Percentiles rank a stretch among this genome's conserved stretches.
These are phyloP conservation scores for Oligia latruncula DNA, from an alignment of 2,888 invertebrate genomes.

Conservation along the genomic window DNA sequence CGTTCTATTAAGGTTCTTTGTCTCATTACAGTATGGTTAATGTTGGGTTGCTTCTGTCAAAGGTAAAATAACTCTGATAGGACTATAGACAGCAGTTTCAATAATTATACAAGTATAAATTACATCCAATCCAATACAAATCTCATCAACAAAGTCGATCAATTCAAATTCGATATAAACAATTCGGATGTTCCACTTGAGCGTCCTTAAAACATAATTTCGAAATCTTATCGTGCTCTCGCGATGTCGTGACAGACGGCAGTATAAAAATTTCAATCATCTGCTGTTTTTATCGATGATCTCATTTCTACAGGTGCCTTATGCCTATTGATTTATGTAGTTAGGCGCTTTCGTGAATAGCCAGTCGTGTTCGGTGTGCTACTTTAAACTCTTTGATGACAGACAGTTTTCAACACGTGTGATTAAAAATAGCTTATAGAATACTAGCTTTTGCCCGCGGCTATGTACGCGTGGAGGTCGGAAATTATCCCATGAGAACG, in stretches of 20 bases:
- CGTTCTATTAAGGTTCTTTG: too few species aligned
- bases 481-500: neutral
- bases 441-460: neutral
- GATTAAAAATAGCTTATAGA: neutral
- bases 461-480: neutral
- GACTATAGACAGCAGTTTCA: neutral
- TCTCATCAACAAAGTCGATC: slow-evolving; percentile 1
- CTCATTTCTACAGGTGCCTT: slow-evolving; percentile 63
- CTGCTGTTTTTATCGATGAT: slow-evolving; percentile 68
- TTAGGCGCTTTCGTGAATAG: slow-evolving; percentile 37
- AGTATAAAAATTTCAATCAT: slow-evolving; percentile 59
- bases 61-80: too few species aligned
- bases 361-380: slow-evolving; percentile 10
- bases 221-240: slow-evolving; percentile 69
- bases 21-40: too few species aligned
- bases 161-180: slow-evolving; percentile 8
- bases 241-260: slow-evolving; percentile 66
- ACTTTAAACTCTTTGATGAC: slow-evolving; percentile 6
- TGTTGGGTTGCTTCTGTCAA: neutral
- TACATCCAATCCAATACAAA: neutral
- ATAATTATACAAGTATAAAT: neutral
- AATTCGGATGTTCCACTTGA: slow-evolving; percentile 36
- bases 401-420: neutral
- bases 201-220: slow-evolving; percentile 60
- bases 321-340: slow-evolving; percentile 38